These are phyloP conservation scores for Nymphalis io DNA, from an alignment of 1,140 invertebrate genomes.

Conservation along the genomic window DNA sequence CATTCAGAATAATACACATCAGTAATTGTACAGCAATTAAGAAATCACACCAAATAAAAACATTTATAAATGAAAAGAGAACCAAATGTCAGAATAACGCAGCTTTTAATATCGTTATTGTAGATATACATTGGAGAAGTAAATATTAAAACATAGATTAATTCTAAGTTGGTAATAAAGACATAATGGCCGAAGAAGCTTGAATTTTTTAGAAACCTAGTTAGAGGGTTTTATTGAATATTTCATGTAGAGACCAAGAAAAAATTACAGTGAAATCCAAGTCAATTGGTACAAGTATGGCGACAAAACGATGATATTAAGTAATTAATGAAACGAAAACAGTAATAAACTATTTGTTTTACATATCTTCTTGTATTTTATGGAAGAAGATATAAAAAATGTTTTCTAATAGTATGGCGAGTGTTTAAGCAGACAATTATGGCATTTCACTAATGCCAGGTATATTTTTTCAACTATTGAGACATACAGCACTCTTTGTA, in stretches of 20 bases:
- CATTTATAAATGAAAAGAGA: background rate
- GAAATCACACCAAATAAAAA: constrained; percentile 1
- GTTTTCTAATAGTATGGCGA: too few relatives aligned
- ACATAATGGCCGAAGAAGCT: constrained; percentile 1
- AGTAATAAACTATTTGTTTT: too few relatives aligned
- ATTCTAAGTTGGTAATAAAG: constrained; percentile 5
- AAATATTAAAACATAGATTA: constrained; percentile 2
- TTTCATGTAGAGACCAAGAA: background rate
- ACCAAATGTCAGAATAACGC: background rate
- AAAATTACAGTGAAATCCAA: too few relatives aligned
- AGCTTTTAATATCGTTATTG: constrained; percentile 1
- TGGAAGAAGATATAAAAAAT: too few relatives aligned
- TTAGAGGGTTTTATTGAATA: background rate
- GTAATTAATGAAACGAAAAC: too few relatives aligned
- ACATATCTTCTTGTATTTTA: too few relatives aligned
- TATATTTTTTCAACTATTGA: too few relatives aligned
- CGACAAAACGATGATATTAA: too few relatives aligned
- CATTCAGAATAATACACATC: background rate
- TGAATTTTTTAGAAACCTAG: background rate
- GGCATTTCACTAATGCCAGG: too few relatives aligned
- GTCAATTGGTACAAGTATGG: too few relatives aligned
- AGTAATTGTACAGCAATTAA: background rate
- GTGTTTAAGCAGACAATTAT: too few relatives aligned
- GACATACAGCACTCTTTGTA: too few relatives aligned
- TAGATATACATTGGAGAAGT: background rate